These are phyloP conservation scores for Aegotheles bennettii DNA, from an alignment of 2,113 vertebrate genomes.

Conservation along the genomic window DNA sequence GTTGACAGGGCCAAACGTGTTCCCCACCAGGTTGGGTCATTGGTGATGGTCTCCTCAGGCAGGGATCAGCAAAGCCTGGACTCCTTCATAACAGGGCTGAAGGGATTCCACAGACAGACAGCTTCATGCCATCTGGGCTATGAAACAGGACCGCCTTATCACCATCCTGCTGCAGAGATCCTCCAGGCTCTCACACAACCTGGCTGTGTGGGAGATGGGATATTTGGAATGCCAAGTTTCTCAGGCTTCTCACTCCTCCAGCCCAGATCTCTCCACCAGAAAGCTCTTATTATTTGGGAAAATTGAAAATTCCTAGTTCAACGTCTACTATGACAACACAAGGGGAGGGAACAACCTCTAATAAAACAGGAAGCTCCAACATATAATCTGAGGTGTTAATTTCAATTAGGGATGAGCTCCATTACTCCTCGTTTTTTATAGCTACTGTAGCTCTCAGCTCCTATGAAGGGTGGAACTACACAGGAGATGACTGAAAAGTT, in stretches of 20 bases:
- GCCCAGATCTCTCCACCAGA: neutral
- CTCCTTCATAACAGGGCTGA: neutral
- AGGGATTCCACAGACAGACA: neutral
- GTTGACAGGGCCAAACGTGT: neutral
- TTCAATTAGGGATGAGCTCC: constrained; percentile 2
- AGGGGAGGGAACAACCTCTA: neutral
- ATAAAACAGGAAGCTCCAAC: neutral
- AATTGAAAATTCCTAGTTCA: neutral
- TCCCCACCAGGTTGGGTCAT: neutral
- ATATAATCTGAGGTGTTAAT: neutral
- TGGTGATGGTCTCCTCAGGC: accelerated
- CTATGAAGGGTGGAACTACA: neutral
- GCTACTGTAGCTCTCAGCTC: neutral
- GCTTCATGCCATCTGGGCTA: neutral
- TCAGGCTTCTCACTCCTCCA: neutral
- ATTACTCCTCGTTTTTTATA: neutral
- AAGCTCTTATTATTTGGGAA: neutral
- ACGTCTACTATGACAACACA: neutral
- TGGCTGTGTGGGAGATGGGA: neutral
- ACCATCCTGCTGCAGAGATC: neutral
- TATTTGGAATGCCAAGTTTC: neutral
- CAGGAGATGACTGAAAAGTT: neutral
- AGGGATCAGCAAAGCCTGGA: neutral
- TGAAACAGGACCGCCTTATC: neutral
- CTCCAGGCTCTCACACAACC: neutral